Conservation (phyloP, 2,888 invertebrate species). For the Campoplex nolae region DNA sequence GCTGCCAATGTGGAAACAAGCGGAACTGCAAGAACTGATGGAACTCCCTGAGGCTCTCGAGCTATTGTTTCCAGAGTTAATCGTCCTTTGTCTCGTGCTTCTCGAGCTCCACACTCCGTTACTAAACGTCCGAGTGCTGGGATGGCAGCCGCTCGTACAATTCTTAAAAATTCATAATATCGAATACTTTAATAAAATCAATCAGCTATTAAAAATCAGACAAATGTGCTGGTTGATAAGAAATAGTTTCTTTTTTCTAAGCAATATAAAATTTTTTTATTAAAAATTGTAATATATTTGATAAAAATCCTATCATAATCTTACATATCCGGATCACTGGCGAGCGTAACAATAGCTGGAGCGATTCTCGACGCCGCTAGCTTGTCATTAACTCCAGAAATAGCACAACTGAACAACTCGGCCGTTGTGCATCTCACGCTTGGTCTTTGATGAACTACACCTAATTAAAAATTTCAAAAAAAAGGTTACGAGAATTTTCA, state of each 20-base stretch:
- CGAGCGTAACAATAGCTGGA: conserved; percentile 90
- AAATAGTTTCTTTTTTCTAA: background rate
- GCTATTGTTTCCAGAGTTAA: conserved; percentile 84
- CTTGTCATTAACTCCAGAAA: conserved; percentile 86
- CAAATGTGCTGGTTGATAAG: background rate
- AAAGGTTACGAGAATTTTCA: background rate
- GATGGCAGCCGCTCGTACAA: conserved; percentile 88
- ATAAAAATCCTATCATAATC: conserved; percentile 74
- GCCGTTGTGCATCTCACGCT: conserved; percentile 88
- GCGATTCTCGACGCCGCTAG: conserved; percentile 87
- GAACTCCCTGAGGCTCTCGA: conserved; percentile 80
- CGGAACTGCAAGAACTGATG: conserved; percentile 85
- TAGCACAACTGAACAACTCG: conserved; percentile 86
- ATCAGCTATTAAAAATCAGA: background rate
- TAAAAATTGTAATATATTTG: background rate
- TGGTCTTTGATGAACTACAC: conserved; percentile 88
- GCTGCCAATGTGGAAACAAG: conserved; percentile 87
- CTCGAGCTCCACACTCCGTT: conserved; percentile 84
- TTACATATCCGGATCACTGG: conserved; percentile 89
- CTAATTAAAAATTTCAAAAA: conserved; percentile 75
- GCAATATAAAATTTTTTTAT: background rate
- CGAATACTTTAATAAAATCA: background rate
- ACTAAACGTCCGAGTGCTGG: conserved; percentile 88
- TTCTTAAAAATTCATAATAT: conserved; percentile 78
- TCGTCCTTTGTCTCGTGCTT: conserved; percentile 87